Base-by-base conservation (phyloP, 2,797 vertebrate species). In the Cottoperca gobio region DNA sequence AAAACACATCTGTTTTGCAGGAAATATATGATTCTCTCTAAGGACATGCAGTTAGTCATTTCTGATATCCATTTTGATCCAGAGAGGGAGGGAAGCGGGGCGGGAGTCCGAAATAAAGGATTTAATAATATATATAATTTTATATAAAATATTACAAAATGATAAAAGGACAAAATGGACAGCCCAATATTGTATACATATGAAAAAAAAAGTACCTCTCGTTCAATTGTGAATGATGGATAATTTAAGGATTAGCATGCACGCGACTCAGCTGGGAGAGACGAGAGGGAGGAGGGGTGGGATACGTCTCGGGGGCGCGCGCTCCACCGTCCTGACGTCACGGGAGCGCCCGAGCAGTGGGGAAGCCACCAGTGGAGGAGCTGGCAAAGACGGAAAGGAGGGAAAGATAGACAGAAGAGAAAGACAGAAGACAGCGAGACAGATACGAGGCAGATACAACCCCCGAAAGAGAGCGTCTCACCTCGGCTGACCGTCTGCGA, bases 291-390 rank as follows among this genome's bases (percentile, higher is more conserved):
- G 3, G 40, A 33, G 4, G 28, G 53, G 45, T 6, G 26, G 3
- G 28, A 13, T 61, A 63, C 70, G 84, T 83, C 39, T 78, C 76
- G 83, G 70, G 81, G 55, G 66, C 81, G 86, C 89, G 86, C 88
- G 2, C 76, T 70, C 57, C 67, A 26, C 70, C 87, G 87, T 79
- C 31, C 13, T 92, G 85, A 94, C 92, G 92, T 94, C 91, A 94
- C 74, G 50, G 82, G 75, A 90, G 88, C 85, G 90, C 79, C 81
- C 63, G 79, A 72, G 79, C 76, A 64, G 79, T 48, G 82, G 86
- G 91, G 86, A 89, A 91, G 88, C 86, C 88, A 63, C 87, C 80
- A 83, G 88, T 83, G 83, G 78, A 17, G n/a, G 82, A 84, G 82
- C 88, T 79, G 89, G 73, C 57, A 54, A 40, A 86, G 71, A 85